phyloP scores from a whole-genome alignment of 2,113 vertebrate species.

The Vulpes ferrilata region DNA sequence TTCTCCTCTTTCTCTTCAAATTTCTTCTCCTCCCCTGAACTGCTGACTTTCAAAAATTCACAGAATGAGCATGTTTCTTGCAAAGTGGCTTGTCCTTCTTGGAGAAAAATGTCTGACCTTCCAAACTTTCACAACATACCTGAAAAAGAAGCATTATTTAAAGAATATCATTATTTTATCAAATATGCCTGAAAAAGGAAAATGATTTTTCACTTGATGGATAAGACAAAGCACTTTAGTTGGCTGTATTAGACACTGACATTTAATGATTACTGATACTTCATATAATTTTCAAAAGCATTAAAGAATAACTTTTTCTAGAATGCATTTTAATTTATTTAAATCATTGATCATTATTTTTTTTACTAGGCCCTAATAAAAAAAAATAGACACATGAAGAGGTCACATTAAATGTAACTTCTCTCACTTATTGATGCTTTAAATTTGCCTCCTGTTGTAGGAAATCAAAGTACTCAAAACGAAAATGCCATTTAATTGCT shows the following conservation, averaged over 20 bases:
- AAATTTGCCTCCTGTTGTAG: background rate
- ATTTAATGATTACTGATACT: background rate
- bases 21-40: slow-evolving; percentile 64
- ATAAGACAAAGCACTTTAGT: background rate
- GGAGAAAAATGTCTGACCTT: slow-evolving; percentile 96
- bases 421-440: background rate
- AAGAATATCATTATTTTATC: slow-evolving; percentile 48
- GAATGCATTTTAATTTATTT: slow-evolving; percentile 62
- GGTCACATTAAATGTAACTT: slow-evolving; percentile 6
- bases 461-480: slow-evolving; percentile 27
- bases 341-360: slow-evolving; percentile 53
- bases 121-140: slow-evolving; percentile 95
- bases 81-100: slow-evolving; percentile 98
- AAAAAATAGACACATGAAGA: slow-evolving; percentile 15
- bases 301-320: slow-evolving; percentile 20
- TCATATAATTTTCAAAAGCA: slow-evolving; percentile 20
- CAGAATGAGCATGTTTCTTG: slow-evolving; percentile 95
- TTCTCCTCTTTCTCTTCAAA: slow-evolving; percentile 76
- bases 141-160: slow-evolving; percentile 81
- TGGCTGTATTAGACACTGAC: background rate
- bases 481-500: background rate
- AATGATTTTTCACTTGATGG: background rate
- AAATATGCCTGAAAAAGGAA: background rate
- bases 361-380: background rate
- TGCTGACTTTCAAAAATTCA: slow-evolving; percentile 90